Evolutionary conservation across 1,140 invertebrate genomes (phyloP).

Genomic region (Euura lappo): DNA sequence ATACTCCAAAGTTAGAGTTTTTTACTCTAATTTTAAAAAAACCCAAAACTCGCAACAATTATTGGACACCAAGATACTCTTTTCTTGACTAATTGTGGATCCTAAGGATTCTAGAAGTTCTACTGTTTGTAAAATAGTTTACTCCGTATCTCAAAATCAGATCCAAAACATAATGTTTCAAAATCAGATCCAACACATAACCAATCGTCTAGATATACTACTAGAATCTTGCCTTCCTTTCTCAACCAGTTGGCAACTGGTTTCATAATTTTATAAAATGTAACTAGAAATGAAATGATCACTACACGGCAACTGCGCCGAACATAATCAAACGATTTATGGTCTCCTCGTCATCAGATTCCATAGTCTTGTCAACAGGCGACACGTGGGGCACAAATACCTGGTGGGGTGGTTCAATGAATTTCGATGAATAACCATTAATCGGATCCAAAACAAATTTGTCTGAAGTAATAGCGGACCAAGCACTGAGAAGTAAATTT

Average conservation of each 20-base stretch:
- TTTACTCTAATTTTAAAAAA: too few species aligned
- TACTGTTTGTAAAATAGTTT: conserved; percentile 1
- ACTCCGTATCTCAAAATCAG: too few species aligned
- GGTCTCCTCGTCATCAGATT: conserved; percentile 4
- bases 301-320: neutral
- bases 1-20: conserved; percentile 12
- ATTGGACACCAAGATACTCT: conserved; percentile 15
- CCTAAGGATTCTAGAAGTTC: conserved; percentile 11
- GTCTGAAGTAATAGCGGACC: too few species aligned
- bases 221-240: neutral
- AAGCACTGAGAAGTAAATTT: too few species aligned
- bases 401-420: neutral
- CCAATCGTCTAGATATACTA: neutral
- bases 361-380: neutral
- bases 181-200: neutral
- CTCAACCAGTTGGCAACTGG: neutral
- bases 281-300: neutral
- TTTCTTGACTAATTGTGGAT: conserved; percentile 1
- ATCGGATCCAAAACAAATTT: too few species aligned
- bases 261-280: too few species aligned
- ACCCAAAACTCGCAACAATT: too few species aligned
- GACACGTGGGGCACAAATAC: neutral
- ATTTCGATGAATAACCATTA: conserved; percentile 11
- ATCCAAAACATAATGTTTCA: neutral
- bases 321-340: neutral